Conservation (phyloP, 2,888 invertebrate genomes). For the Laspeyria flexula region DNA sequence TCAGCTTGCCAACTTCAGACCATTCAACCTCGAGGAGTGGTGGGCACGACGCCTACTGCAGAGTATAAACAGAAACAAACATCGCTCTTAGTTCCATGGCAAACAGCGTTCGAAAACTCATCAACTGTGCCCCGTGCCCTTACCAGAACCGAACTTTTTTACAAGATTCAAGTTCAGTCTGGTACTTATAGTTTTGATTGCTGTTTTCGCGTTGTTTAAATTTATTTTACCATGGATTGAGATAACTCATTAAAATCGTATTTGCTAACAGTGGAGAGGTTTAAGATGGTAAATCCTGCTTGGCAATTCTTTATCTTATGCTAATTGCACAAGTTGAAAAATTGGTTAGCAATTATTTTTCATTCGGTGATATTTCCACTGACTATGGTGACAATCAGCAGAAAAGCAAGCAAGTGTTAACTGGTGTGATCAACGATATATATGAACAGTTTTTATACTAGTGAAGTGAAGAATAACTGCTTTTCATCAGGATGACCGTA, state of each 20-base stretch:
- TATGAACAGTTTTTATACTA: too few species aligned
- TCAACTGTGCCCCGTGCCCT: conserved; percentile 44
- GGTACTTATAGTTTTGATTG: conserved; percentile 6
- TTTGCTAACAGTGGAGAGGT: too few species aligned
- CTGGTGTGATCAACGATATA: too few species aligned
- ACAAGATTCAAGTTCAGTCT: conserved; percentile 12
- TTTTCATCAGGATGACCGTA: too few species aligned
- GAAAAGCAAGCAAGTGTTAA: too few species aligned
- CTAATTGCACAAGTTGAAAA: too few species aligned
- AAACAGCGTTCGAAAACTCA: conserved; percentile 33
- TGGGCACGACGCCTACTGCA: conserved; percentile 91
- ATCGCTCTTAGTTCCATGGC: conserved; percentile 70
- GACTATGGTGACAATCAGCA: too few species aligned
- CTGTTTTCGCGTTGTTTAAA: conserved; percentile 3
- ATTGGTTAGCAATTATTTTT: too few species aligned
- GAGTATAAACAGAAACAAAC: conserved; percentile 86
- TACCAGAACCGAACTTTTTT: conserved; percentile 16
- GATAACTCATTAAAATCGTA: background rate
- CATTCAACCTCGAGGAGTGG: conserved; percentile 92
- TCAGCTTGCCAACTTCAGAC: conserved; percentile 89
- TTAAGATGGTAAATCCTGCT: too few species aligned
- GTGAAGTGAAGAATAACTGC: too few species aligned
- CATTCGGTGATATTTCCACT: too few species aligned
- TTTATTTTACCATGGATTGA: conserved; percentile 9
- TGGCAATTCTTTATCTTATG: background rate